Conservation (phyloP, 2,888 invertebrate species). For the Willowsia nigromaculata region DNA sequence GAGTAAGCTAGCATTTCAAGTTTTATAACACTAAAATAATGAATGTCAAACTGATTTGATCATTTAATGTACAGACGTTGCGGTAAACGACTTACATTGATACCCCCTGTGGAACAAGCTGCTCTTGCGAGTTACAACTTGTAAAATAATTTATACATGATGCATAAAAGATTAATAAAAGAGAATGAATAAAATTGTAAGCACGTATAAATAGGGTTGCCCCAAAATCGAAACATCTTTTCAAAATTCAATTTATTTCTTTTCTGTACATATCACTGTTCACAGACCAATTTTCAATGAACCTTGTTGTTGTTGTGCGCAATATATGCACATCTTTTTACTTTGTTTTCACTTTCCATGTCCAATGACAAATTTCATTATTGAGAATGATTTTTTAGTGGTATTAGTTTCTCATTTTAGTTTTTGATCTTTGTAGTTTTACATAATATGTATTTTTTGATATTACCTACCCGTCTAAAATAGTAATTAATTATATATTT, state of each 20-base stretch:
- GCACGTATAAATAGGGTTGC: no score
- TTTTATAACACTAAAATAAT: not conserved
- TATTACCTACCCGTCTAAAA: no score
- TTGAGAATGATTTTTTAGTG: no score
- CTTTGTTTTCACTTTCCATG: no score
- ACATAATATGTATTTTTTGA: no score
- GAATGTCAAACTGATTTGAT: not conserved
- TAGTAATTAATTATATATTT: no score
- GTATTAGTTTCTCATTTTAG: no score
- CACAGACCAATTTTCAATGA: not conserved
- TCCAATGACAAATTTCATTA: no score
- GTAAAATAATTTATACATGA: not conserved
- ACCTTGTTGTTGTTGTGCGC: not conserved
- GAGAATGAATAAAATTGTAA: no score
- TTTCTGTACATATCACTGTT: constrained; percentile 53
- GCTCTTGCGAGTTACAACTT: constrained; percentile 40
- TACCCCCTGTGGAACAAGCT: constrained; percentile 61
- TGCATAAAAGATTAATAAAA: not conserved
- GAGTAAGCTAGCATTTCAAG: constrained; percentile 39
- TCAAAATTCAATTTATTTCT: not conserved
- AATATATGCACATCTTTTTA: no score
- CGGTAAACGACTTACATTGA: constrained; percentile 47
- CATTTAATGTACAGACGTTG: constrained; percentile 47
- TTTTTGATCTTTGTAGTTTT: no score
- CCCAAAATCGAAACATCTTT: no score